Conservation (phyloP, 2,113 vertebrate genomes). For the Notothenia rossii region DNA sequence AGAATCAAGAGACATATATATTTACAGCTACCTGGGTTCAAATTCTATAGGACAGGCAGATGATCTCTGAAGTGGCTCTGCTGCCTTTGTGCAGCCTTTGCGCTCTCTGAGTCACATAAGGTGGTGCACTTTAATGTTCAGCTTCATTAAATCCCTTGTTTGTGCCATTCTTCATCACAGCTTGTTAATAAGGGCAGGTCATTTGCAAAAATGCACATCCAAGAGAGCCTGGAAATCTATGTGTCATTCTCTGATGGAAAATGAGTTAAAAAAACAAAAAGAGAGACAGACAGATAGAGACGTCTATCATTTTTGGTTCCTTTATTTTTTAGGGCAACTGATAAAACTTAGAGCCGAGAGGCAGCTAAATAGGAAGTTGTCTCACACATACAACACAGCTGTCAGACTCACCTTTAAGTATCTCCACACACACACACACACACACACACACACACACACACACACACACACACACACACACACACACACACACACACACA, state of each 20-base stretch:
- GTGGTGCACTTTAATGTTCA: constrained; percentile 32
- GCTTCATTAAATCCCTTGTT: constrained; percentile 14
- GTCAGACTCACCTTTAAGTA: too few relatives aligned
- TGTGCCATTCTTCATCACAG: background rate
- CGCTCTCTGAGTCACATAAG: constrained; percentile 56
- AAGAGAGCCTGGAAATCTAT: background rate
- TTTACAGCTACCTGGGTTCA: constrained; percentile 27
- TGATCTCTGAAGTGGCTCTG: constrained; percentile 54
- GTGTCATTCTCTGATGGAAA: background rate
- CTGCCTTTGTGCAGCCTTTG: constrained; percentile 48
- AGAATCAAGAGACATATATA: background rate
- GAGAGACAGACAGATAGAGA: background rate
- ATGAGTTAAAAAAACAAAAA: background rate
- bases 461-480: too few relatives aligned
- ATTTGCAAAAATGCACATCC: constrained; percentile 35
- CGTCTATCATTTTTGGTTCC: background rate
- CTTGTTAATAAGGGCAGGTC: background rate
- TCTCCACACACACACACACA: too few relatives aligned
- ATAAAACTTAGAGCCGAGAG: too few relatives aligned
- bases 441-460: too few relatives aligned
- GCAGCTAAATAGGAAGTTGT: too few relatives aligned
- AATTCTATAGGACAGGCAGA: constrained; percentile 46
- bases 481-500: too few relatives aligned
- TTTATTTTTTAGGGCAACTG: background rate
- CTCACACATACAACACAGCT: too few relatives aligned